Conservation (phyloP, 2,797 vertebrate genomes). For the Spinibarbus caldwelli region DNA sequence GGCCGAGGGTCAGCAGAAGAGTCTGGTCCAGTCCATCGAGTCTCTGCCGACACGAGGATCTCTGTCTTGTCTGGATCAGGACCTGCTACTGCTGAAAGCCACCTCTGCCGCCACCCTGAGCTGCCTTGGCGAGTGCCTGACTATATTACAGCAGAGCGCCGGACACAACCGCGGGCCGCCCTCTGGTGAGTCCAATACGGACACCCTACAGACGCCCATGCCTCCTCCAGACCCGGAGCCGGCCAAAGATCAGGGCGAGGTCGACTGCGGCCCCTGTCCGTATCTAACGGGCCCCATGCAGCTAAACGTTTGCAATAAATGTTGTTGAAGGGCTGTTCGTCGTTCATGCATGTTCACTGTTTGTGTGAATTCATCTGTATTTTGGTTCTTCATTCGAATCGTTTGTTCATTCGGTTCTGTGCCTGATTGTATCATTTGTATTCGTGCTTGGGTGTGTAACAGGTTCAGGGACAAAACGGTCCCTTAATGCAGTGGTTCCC, state of each 20-base stretch:
- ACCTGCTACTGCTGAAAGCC: conserved; percentile 97
- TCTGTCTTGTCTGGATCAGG: conserved; percentile 95
- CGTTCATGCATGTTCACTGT: conserved; percentile 52
- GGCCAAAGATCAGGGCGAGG: conserved; percentile 68
- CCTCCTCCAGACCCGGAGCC: conserved; percentile 28
- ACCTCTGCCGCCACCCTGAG: conserved; percentile 96
- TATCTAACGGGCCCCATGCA: conserved; percentile 69
- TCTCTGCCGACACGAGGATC: conserved; percentile 89
- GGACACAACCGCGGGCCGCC: conserved; percentile 64
- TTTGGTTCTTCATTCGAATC: conserved; percentile 19
- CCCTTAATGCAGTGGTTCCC: too few species aligned
- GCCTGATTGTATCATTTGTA: conserved; percentile 37
- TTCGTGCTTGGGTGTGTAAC: conserved; percentile 41
- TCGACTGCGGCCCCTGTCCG: conserved; percentile 73
- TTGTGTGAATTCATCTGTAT: conserved; percentile 55
- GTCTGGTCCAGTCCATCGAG: conserved; percentile 93
- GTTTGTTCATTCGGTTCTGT: conserved; percentile 29
- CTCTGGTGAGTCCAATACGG: conserved; percentile 59
- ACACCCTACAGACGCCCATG: conserved; percentile 55
- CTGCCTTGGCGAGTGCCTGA: conserved; percentile 97
- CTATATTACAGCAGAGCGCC: conserved; percentile 87
- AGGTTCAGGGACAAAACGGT: too few species aligned
- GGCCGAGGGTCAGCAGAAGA: conserved; percentile 93
- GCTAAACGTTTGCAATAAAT: conserved; percentile 75
- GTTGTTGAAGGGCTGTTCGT: conserved; percentile 69